These are phyloP conservation scores for Phthorimaea operculella DNA, from an alignment of 1,140 invertebrate species.

Conservation along the genomic window DNA sequence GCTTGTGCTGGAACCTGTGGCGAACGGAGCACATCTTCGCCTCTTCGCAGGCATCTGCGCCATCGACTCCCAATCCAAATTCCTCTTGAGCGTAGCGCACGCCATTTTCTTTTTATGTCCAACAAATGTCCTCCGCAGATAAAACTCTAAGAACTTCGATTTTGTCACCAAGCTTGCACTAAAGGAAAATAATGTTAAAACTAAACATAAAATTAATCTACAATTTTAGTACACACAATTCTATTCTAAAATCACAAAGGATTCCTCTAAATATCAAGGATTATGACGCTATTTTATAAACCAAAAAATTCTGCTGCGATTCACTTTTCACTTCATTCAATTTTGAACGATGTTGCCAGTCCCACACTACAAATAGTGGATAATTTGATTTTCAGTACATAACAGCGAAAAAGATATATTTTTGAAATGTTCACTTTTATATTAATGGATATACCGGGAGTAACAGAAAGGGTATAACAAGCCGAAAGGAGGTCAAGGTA, in stretches of 20 bases:
- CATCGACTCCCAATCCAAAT: conserved; percentile 92
- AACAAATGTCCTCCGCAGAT: conserved; percentile 48
- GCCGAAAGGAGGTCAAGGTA: no score
- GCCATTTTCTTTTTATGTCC: conserved; percentile 82
- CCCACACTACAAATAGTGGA: no score
- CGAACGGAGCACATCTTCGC: conserved; percentile 87
- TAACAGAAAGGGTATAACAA: no score
- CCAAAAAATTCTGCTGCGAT: conserved; percentile 42
- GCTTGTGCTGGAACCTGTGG: conserved; percentile 75
- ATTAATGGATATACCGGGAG: no score
- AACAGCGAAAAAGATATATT: no score
- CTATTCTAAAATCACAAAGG: conserved; percentile 38
- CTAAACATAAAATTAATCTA: conserved; percentile 39
- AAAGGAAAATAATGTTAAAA: conserved; percentile 50
- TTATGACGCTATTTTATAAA: conserved; percentile 47
- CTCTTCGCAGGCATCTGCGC: conserved; percentile 84
- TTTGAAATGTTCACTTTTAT: no score
- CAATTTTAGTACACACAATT: conserved; percentile 38
- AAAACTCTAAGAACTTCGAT: conserved; percentile 34
- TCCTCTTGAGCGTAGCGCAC: conserved; percentile 94
- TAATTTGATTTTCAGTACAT: no score
- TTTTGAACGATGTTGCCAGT: no score
- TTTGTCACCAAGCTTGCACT: conserved; percentile 32
- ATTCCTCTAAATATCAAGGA: conserved; percentile 54
- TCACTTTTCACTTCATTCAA: conserved; percentile 40